phyloP scores from a whole-genome alignment of 1,140 invertebrate species.

The Ganaspis sp. region DNA sequence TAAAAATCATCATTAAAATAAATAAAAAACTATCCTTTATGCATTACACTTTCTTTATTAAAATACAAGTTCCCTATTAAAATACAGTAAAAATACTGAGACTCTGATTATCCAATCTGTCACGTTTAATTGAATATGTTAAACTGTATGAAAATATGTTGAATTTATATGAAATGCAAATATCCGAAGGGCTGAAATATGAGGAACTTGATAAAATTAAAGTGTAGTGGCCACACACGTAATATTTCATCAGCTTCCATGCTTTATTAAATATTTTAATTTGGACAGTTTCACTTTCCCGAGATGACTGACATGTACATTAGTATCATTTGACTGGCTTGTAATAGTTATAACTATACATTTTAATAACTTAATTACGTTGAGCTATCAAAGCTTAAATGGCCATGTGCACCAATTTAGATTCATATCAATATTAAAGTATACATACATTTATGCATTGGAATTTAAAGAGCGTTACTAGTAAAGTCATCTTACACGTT shows the following conservation, averaged over 20 bases:
- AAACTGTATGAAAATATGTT: neutral
- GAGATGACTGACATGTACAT: constrained; percentile 14
- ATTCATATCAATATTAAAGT: constrained; percentile 10
- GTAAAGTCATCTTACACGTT: constrained; percentile 21
- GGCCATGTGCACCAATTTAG: constrained; percentile 6
- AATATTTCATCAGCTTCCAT: neutral
- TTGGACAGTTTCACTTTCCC: constrained; percentile 10
- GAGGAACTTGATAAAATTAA: neutral
- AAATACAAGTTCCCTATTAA: neutral
- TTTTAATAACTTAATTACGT: constrained; percentile 25
- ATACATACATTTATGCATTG: constrained; percentile 11
- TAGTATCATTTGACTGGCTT: neutral
- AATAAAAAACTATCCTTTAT: too few species aligned
- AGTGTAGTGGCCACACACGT: neutral
- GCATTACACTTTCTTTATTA: too few species aligned
- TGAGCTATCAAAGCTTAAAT: neutral
- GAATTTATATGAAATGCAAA: neutral
- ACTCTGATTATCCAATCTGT: neutral
- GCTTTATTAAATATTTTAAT: constrained; percentile 7
- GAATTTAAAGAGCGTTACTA: neutral
- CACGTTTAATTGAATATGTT: neutral
- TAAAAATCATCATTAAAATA: too few species aligned
- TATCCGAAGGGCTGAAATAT: neutral
- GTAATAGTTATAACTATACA: constrained; percentile 15
- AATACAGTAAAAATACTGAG: neutral